These are phyloP conservation scores for Cephus spinipes DNA, from an alignment of 2,888 invertebrate species.

Conservation along the genomic window DNA sequence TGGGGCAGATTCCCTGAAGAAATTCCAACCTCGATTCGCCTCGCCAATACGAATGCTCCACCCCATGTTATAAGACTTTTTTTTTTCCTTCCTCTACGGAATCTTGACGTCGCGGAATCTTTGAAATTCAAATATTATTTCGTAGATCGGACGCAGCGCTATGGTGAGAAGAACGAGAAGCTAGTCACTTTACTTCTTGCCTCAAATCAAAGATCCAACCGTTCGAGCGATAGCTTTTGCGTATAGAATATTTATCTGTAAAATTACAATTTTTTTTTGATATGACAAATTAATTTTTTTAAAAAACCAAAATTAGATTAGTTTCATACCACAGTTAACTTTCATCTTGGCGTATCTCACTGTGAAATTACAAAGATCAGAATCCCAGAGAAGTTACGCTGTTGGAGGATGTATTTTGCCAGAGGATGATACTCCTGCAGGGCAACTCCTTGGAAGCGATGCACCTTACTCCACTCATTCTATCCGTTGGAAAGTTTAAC, in stretches of 20 bases:
- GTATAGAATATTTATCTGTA: neutral
- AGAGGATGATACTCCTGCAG: neutral
- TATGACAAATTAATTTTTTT: neutral
- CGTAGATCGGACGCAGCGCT: neutral
- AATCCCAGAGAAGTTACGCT: neutral
- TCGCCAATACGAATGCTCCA: conserved; percentile 44
- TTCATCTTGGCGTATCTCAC: conserved; percentile 15
- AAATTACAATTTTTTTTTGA: neutral
- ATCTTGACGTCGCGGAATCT: conserved; percentile 30
- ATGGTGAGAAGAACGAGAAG: neutral
- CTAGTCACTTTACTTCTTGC: neutral
- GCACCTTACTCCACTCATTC: neutral
- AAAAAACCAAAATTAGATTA: neutral
- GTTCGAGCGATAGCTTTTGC: neutral
- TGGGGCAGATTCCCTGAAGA: conserved; percentile 43
- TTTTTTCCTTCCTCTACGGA: conserved; percentile 13
- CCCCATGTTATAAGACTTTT: conserved; percentile 22
- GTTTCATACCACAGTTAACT: neutral
- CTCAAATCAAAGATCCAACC: neutral
- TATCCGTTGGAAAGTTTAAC: conserved; percentile 14
- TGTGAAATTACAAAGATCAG: conserved; percentile 24
- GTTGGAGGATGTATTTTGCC: neutral
- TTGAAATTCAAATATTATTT: conserved; percentile 35
- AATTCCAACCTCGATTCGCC: conserved; percentile 48
- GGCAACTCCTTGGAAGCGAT: neutral